A percentile compares a stretch with the other conserved stretches of the same genome.
Conservation (phyloP, 2,888 invertebrate species). For the Philopedon plagiatum region DNA sequence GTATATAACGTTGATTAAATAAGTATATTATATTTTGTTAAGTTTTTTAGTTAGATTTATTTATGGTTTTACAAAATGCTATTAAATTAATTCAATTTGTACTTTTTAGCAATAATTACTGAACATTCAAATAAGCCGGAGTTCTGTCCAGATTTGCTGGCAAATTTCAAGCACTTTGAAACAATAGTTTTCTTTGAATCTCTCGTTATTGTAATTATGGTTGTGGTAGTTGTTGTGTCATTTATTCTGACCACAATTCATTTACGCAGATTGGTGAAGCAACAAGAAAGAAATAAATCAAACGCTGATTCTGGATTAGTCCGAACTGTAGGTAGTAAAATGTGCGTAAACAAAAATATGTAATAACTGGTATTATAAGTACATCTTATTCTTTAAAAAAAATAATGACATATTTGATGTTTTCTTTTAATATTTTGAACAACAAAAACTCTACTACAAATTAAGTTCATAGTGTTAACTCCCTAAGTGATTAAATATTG, state of each 20-base stretch:
- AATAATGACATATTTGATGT: too few relatives aligned
- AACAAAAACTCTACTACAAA: too few relatives aligned
- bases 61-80: too few relatives aligned
- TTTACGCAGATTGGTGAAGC: neutral
- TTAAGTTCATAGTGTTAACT: too few relatives aligned
- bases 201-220: conserved; percentile 14
- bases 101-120: conserved; percentile 11
- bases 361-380: neutral
- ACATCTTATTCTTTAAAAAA: too few relatives aligned
- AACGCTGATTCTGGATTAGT: neutral
- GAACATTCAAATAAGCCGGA: neutral
- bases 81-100: too few relatives aligned
- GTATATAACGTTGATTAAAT: too few relatives aligned
- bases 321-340: neutral
- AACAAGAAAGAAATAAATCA: neutral
- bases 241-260: conserved; percentile 1
- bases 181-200: conserved; percentile 6
- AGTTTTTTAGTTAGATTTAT: too few relatives aligned
- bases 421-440: too few relatives aligned
- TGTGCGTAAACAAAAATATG: neutral
- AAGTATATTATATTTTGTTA: too few relatives aligned
- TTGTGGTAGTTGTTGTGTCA: conserved; percentile 2
- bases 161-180: neutral
- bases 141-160: neutral
- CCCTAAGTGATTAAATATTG: too few relatives aligned